A percentile compares a stretch with the other conserved stretches of the same genome.
Conservation (phyloP, 2,113 vertebrate species). For the Sphaerodactylus townsendi region DNA sequence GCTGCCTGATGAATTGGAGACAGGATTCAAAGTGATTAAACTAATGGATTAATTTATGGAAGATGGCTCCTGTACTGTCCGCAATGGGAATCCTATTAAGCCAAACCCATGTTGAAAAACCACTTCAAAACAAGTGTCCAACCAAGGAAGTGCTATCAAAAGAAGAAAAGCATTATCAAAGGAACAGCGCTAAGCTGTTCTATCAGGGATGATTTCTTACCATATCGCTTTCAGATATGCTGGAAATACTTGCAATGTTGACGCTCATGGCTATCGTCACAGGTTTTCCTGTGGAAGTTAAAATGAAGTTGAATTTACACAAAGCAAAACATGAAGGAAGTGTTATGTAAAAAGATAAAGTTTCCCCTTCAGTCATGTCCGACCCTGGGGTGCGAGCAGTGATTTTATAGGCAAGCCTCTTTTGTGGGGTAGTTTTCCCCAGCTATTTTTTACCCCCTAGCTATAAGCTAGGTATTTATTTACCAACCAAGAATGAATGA, state of each 20-base stretch:
- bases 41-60: neutral
- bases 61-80: neutral
- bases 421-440: no score
- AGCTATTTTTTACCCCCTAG: no score
- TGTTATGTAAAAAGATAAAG: neutral
- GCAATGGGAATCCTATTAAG: neutral
- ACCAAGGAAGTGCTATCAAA: neutral
- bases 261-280: slow-evolving; percentile 16
- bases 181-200: neutral
- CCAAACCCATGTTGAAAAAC: neutral
- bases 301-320: neutral
- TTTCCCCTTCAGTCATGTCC: no score
- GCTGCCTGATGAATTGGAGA: neutral
- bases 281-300: neutral
- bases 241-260: slow-evolving; percentile 23
- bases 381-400: no score
- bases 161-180: neutral
- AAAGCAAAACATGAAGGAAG: neutral
- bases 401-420: no score
- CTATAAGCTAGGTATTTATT: no score
- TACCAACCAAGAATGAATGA: no score
- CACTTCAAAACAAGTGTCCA: neutral
- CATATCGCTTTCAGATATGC: slow-evolving; percentile 32
- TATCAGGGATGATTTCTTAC: neutral
- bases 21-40: no score